Base-by-base conservation (phyloP, 2,888 invertebrate genomes). In the Tubulanus polymorphus region DNA sequence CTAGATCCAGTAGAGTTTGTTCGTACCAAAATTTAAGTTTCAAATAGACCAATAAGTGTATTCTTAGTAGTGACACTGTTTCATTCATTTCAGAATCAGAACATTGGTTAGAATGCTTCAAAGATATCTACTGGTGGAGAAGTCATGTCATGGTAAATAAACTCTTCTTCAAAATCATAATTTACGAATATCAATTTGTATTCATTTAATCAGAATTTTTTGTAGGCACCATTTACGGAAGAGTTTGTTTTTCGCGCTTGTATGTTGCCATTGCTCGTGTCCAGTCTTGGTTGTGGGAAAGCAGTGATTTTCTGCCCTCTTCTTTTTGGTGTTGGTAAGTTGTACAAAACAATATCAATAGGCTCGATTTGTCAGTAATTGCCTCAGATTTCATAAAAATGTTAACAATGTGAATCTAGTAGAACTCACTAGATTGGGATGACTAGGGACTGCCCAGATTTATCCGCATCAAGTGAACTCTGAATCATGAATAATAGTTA, bases 241-340 rank as follows among this genome's bases (percentile, higher is more conserved):
- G 96, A 96, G 79, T 92, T 94, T 83, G 92, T 93, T 6, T 96
- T 93, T 80, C 84, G 96, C 63, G 91, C 93, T 1, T 95, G 94
- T 73, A 94, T 96, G 92, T 83, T 95, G 80, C 93, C 95, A 3
- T 78, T 95, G 37, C 82, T 96, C 41, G 80, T 93, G 63, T 91
- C 93, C 72, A 89, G 90, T 72, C 87, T 92, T 67, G 81, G 85
- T 27, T 88, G 89, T 0, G 78, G 85, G 30, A 84, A 84, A 56
- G 88, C 91, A 25, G 86, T 94, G 47, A 87, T 93, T 68, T 83
- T 91, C 60, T 90, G 90, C 63, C 93, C 95, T 1, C 75, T 95
- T 25, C 90, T 95, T 68, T 96, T 96, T 81, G 95, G 95, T 46
- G 86, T 91, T 63, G 88, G 89, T 88, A 79, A 82, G 82, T 66